Conservation (phyloP, 2,888 invertebrate genomes). For the Polietes domitor region DNA sequence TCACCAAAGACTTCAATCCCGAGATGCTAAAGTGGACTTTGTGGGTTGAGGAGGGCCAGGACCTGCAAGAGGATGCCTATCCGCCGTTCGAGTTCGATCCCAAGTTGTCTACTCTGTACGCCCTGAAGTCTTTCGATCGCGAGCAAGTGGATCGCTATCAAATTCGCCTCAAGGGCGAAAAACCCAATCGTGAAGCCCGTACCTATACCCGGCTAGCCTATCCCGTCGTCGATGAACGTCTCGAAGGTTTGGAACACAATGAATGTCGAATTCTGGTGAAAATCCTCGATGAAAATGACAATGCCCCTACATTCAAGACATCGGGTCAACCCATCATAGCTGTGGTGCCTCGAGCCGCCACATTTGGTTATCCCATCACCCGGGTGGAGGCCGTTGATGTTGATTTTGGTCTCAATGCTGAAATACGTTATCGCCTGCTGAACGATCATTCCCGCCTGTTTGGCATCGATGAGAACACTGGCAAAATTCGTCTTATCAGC, state of each 20-base stretch:
- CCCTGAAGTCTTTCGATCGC: constrained; percentile 88
- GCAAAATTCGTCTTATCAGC: constrained; percentile 88
- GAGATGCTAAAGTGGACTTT: constrained; percentile 86
- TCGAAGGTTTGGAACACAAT: constrained; percentile 87
- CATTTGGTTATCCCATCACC: constrained; percentile 91
- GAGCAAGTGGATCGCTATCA: constrained; percentile 86
- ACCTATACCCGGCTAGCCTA: constrained; percentile 89
- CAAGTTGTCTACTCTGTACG: constrained; percentile 88
- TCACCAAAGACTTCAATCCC: constrained; percentile 85
- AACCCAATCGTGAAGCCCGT: constrained; percentile 83
- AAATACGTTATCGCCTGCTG: constrained; percentile 90
- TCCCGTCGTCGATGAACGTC: constrained; percentile 87
- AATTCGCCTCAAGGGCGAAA: constrained; percentile 81
- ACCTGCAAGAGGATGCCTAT: constrained; percentile 71
- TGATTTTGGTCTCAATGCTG: constrained; percentile 89
- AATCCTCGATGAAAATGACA: constrained; percentile 91
- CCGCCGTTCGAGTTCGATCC: constrained; percentile 88
- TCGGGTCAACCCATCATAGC: constrained; percentile 90
- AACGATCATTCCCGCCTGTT: constrained; percentile 89
- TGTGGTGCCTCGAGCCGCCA: constrained; percentile 90
- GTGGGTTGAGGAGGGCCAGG: constrained; percentile 83
- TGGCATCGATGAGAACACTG: constrained; percentile 88
- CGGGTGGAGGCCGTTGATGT: constrained; percentile 89
- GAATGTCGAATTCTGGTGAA: constrained; percentile 91
- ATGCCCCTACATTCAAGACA: constrained; percentile 88